Conservation (phyloP, 92 coral and sea anemone genomes). For the Actinostola sp. region DNA sequence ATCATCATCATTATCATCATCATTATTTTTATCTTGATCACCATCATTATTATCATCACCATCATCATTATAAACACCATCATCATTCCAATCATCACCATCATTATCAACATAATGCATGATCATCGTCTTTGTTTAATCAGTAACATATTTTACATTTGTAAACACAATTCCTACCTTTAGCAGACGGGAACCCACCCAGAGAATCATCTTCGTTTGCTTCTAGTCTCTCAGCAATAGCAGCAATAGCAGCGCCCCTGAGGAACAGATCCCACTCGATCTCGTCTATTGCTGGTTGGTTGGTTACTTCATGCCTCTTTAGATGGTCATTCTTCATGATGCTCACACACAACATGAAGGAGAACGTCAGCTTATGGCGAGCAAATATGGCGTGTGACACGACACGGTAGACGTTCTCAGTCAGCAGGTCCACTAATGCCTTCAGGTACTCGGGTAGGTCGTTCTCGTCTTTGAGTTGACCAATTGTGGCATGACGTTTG, state of each 20-base stretch:
- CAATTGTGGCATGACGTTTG: slow-evolving; percentile 54
- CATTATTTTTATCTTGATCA: too few species aligned
- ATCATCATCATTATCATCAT: too few species aligned
- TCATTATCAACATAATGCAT: too few species aligned
- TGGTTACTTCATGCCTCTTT: slow-evolving; percentile 17
- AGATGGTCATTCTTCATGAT: slow-evolving; percentile 66
- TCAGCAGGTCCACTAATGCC: slow-evolving; percentile 77
- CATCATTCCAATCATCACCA: not conserved
- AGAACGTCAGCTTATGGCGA: slow-evolving; percentile 83
- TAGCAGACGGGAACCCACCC: not conserved
- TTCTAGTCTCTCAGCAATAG: slow-evolving; percentile 77
- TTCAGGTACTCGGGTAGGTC: slow-evolving; percentile 76
- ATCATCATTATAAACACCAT: slow-evolving; percentile 2
- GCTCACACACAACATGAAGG: slow-evolving; percentile 85
- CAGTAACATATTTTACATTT: too few species aligned
- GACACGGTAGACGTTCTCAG: slow-evolving; percentile 89
- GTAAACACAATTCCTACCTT: not conserved
- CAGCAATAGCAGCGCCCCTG: slow-evolving; percentile 86
- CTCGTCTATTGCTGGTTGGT: slow-evolving; percentile 54
- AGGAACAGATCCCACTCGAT: slow-evolving; percentile 89
- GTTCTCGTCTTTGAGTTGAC: slow-evolving; percentile 57
- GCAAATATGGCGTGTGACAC: slow-evolving; percentile 90
- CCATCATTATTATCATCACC: too few species aligned
- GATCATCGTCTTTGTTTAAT: too few species aligned
- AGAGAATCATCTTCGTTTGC: slow-evolving; percentile 56